Evolutionary conservation across 2,888 invertebrate genomes (phyloP), one percentile per base, ranked within the genome.

Genomic region (Drosophila cognata): DNA sequence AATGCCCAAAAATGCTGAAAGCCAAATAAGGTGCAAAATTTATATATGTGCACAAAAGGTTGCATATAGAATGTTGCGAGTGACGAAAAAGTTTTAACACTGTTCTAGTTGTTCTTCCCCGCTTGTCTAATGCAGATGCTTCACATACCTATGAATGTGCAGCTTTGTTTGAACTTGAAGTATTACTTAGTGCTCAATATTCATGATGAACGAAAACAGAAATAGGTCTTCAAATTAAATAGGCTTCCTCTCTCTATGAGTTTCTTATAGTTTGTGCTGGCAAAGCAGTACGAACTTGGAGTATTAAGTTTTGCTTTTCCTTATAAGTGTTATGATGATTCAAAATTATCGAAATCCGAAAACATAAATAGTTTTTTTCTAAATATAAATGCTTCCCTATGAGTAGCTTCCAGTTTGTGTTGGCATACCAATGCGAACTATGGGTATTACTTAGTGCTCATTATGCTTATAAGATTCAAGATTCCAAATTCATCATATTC

Each of bases 21-120:
- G 81, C 77, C 72, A 70, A 80, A 83, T 64, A 74, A 84, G 90
- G 87, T 88, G 90, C 65, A 68, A 81, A 74, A 77, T 60, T 57
- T 51, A 46, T 38, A 41, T 48, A 56, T 33, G 43, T 57, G 38
- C 16, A 48, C 33, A 53, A 48, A 50, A 38, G 33, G 18, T 46
- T 29, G 58, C 18, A 21, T 33, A 64, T 29, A 57, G 36, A 36
- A 35, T 16, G 25, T 21, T 52, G 33, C 16, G 52, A 53, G 25
- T 41, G 51, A 36, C 43, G 21, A 52, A 61, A 36, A 70, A 58
- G 52, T 66, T 50, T 61, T 18, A 35, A 38, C 51, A 41, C 4
- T 50, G 18, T 21, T 28, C n/a, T 7, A 35, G 11, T 46, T 31
- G 36, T 31, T 66, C 35, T 36, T 25, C 21, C 41, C 31, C 13